Conservation (phyloP, 2,113 vertebrate genomes). For the Petrocephalus microphthalmus region DNA sequence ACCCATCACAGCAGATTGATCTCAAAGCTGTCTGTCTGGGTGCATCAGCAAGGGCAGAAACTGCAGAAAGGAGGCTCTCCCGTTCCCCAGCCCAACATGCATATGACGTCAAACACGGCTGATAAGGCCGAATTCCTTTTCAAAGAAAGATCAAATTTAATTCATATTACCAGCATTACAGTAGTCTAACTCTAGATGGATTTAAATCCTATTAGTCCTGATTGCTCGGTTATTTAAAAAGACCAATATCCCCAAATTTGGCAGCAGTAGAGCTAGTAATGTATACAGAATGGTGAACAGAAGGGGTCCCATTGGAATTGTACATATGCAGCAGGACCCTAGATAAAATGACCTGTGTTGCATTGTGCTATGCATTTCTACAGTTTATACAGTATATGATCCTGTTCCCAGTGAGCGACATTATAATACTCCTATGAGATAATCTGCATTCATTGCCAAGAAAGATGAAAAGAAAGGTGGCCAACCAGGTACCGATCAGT, state of each 20-base stretch:
- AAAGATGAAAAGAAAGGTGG: conserved; percentile 30
- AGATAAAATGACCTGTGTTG: conserved; percentile 42
- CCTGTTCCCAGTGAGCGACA: conserved; percentile 50
- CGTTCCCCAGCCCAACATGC: not conserved
- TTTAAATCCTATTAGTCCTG: not conserved
- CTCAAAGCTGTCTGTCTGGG: not conserved
- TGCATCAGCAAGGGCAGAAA: not conserved
- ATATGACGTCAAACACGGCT: not conserved
- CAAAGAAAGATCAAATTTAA: not conserved
- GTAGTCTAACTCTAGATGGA: not conserved
- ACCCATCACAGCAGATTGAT: not conserved
- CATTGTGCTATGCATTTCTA: conserved; percentile 28
- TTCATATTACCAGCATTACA: not conserved
- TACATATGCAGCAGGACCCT: conserved; percentile 16
- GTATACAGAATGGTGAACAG: not conserved
- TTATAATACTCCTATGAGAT: conserved; percentile 54
- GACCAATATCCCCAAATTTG: not conserved
- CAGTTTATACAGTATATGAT: conserved; percentile 51
- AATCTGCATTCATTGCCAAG: conserved; percentile 60
- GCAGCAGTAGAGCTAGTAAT: not conserved
- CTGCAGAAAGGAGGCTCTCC: not conserved
- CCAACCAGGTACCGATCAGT: not conserved
- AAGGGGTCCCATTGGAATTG: not conserved
- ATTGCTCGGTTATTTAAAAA: not conserved
- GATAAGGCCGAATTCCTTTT: not conserved